Evolutionary conservation across 1,140 invertebrate genomes (phyloP), one percentile per base, ranked within the genome.

Genomic region (Pseudachorutes palmiensis): DNA sequence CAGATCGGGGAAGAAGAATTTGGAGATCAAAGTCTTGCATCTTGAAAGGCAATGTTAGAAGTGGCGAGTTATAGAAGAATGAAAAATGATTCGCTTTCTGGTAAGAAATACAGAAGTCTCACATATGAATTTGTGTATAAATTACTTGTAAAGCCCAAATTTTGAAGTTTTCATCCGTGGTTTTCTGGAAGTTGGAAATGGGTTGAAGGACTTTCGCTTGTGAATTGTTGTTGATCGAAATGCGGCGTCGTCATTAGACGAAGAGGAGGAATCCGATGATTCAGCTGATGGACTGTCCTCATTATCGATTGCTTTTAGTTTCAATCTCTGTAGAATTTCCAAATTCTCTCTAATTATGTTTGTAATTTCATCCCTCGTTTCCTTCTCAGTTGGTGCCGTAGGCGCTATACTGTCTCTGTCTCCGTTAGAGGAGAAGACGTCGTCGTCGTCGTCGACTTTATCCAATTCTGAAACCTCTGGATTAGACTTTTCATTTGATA

Each of bases 251-350:
- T 65, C 48, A 31, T 31, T 29, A 5, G 30, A 9, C 26, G 66
- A 64, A 14, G 30, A 57, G n/a, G 57, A 70, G 19, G 68, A 67
- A 29, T 63, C 49, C 1, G 64, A 69, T 14, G 30, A 66, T 1
- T 66, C 49, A 22, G 65, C 72, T 31, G 68, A 45, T 30, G 63
- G 59, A 2, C 66, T 64, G 19, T 69, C 65, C 48, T 73, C 72
- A n/a, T 62, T 69, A 9, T 63, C 64, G 30, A 57, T 67, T 9
- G 72, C 62, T 62, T 73, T 73, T 32, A 73, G 29, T 58, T 73
- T 73, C 62, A 73, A 68, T 71, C 72, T 69, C 65, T 73, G 72
- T 28, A 73, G 64, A 45, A 73, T 73, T 16, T 69, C 72, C 62
- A 73, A 69, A 61, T 73, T 73, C 57, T 71, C 67, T 22, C 72